Conservation (phyloP, 2,113 vertebrate genomes). For the Bothrops jararaca region DNA sequence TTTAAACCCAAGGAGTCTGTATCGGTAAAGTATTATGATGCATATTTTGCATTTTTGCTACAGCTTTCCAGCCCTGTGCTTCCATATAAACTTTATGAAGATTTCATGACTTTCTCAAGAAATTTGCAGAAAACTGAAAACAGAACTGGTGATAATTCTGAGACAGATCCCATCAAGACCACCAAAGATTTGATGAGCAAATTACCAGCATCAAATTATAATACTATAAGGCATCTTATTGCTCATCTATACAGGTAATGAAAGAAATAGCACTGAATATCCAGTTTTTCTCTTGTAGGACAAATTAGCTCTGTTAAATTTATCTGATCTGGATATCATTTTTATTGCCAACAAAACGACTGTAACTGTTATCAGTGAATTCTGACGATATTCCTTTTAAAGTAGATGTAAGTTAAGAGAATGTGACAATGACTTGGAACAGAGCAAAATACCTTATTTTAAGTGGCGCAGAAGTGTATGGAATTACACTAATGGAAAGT, state of each 20-base stretch:
- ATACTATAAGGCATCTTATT: conserved; percentile 80
- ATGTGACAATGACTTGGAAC: not conserved
- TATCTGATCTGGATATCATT: not conserved
- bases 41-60: not conserved
- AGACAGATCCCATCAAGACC: conserved; percentile 54
- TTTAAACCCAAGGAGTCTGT: not conserved
- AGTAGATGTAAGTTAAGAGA: not conserved
- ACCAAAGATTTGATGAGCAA: conserved; percentile 75
- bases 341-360: not conserved
- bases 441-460: not conserved
- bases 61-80: conserved; percentile 88
- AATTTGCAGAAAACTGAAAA: conserved; percentile 65
- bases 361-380: not conserved
- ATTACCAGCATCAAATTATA: conserved; percentile 81
- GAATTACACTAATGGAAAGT: not conserved
- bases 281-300: not conserved
- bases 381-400: not conserved
- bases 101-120: conserved; percentile 80
- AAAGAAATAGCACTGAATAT: not conserved
- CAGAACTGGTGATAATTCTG: not conserved
- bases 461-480: not conserved
- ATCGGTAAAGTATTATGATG: not conserved
- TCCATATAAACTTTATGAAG: conserved; percentile 78
- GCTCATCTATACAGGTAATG: conserved; percentile 83
- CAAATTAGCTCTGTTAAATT: not conserved